A percentile compares a stretch with the other conserved stretches of the same genome.
These are phyloP conservation scores for Ibidorhyncha struthersii DNA, from an alignment of 2,113 vertebrate species.

Conservation along the genomic window DNA sequence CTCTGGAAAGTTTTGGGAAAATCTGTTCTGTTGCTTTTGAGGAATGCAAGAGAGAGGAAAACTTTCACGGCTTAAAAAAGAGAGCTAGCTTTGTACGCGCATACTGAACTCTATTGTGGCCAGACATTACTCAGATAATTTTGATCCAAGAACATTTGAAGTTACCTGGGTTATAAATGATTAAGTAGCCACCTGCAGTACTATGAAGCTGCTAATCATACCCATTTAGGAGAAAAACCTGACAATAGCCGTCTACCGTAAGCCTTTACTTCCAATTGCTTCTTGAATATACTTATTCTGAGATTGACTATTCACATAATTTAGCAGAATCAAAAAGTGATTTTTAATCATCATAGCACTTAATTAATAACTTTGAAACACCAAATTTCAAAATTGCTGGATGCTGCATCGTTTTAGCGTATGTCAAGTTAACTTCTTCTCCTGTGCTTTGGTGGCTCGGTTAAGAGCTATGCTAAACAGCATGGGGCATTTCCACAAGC, in stretches of 20 bases:
- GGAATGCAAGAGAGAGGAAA: background rate
- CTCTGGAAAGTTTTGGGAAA: background rate
- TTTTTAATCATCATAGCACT: background rate
- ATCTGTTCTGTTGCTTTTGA: background rate
- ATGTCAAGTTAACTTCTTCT: background rate
- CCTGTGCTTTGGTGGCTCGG: background rate
- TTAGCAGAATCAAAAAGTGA: background rate
- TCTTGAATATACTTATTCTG: background rate
- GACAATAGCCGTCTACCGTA: background rate
- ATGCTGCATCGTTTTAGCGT: background rate
- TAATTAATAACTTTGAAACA: background rate
- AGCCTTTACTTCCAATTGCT: background rate
- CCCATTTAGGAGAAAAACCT: background rate
- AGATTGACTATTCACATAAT: background rate
- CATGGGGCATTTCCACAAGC: background rate
- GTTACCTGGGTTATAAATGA: background rate
- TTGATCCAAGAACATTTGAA: background rate
- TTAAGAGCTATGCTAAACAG: background rate
- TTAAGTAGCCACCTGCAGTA: background rate
- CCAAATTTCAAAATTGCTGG: background rate
- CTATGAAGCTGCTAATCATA: background rate
- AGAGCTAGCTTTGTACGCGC: background rate
- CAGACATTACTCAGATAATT: background rate
- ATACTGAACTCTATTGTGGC: background rate
- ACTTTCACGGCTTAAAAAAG: background rate